Percentiles rank a stretch among this genome's conserved stretches.
These are phyloP conservation scores for Beris morrisii DNA, from an alignment of 2,888 invertebrate genomes.

Conservation along the genomic window DNA sequence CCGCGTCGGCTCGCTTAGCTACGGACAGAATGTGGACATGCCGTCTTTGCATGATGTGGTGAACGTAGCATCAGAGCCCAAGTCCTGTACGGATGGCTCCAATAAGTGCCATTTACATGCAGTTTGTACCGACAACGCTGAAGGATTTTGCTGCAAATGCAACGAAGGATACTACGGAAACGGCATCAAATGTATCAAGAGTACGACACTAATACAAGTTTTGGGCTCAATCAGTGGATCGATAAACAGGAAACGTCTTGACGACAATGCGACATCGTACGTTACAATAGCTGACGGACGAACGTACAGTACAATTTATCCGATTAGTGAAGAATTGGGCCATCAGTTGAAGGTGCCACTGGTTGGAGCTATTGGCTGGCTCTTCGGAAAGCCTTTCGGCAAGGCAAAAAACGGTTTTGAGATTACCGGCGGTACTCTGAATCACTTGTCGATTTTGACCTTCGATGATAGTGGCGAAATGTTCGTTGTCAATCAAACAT, in stretches of 20 bases:
- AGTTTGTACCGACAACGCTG: conserved; percentile 76
- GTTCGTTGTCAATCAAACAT: conserved; percentile 75
- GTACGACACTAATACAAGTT: conserved; percentile 81
- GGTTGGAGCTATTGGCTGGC: conserved; percentile 87
- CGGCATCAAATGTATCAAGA: conserved; percentile 84
- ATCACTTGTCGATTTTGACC: conserved; percentile 78
- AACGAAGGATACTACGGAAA: conserved; percentile 86
- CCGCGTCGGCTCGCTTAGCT: conserved; percentile 72
- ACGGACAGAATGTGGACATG: conserved; percentile 64
- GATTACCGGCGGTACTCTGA: conserved; percentile 81
- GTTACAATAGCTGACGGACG: conserved; percentile 85
- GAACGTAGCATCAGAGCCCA: no score
- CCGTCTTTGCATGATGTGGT: conserved; percentile 64
- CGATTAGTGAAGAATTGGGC: conserved; percentile 74
- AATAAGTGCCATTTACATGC: conserved; percentile 81
- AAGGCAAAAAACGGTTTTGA: conserved; percentile 87
- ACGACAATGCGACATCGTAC: conserved; percentile 72
- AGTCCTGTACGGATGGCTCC: conserved; percentile 65
- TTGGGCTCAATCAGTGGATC: conserved; percentile 85
- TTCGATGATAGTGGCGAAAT: conserved; percentile 76
- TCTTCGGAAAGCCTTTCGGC: conserved; percentile 82
- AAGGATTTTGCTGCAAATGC: conserved; percentile 91
- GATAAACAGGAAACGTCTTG: conserved; percentile 69
- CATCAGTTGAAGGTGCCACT: conserved; percentile 79
- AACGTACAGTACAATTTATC: conserved; percentile 87